phyloP scores from a whole-genome alignment of 2,888 invertebrate genomes.

The Eurois occulta region DNA sequence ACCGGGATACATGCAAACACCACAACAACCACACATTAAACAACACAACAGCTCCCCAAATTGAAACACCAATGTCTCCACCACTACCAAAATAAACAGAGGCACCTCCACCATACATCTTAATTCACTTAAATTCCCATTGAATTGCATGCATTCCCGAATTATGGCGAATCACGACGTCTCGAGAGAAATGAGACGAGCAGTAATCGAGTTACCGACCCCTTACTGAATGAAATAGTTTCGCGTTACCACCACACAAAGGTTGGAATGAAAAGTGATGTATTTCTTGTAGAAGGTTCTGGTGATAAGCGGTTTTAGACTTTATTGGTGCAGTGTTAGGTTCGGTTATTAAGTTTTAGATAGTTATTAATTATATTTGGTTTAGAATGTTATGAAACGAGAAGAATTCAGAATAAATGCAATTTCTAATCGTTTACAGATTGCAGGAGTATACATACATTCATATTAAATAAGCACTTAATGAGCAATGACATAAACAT shows the following conservation, averaged over 20 bases:
- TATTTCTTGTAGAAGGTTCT: slow-evolving; percentile 50
- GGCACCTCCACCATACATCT: slow-evolving; percentile 79
- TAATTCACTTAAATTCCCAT: slow-evolving; percentile 84
- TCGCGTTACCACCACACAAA: slow-evolving; percentile 72
- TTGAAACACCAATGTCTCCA: slow-evolving; percentile 51
- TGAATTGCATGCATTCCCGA: slow-evolving; percentile 77
- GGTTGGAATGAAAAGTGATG: slow-evolving; percentile 69
- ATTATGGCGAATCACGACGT: slow-evolving; percentile 83
- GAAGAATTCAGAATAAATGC: background rate
- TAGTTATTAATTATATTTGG: slow-evolving; percentile 25
- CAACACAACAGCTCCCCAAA: slow-evolving; percentile 32
- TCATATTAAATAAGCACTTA: background rate
- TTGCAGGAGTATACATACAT: background rate
- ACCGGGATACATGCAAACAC: background rate
- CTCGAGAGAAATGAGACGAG: slow-evolving; percentile 83
- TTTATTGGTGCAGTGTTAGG: background rate
- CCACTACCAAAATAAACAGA: slow-evolving; percentile 63
- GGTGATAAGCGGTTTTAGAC: slow-evolving; percentile 19
- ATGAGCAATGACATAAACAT: background rate
- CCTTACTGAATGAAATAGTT: slow-evolving; percentile 76
- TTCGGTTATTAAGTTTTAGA: background rate
- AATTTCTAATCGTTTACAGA: background rate
- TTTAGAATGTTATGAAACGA: slow-evolving; percentile 4
- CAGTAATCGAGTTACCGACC: slow-evolving; percentile 81
- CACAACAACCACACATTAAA: slow-evolving; percentile 10